Base-by-base conservation (phyloP, 2,113 vertebrate genomes). In the Pampusana beccarii region DNA sequence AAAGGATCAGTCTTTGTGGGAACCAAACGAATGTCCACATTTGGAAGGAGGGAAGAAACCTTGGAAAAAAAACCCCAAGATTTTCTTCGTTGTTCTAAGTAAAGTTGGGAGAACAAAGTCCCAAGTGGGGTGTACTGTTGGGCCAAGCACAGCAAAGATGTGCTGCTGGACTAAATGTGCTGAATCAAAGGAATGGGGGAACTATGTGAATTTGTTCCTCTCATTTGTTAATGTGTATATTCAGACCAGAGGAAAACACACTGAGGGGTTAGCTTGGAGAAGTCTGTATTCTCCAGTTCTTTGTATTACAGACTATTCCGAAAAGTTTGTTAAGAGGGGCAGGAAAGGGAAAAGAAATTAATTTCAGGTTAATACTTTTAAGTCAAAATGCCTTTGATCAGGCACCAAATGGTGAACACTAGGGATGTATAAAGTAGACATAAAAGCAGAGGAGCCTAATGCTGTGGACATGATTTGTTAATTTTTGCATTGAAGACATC, bases 31-130 rank as follows among this genome's bases (percentile, higher is more conserved):
- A 88, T 74, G 38, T 6, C 13, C 15, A 16, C 26, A 15, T 13
- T 33, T 50, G 13, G 81, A 16, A 11, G 17, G 15, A 4, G 64
- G 25, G 1, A 23, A 34, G 36, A 26, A 42, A 2, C 10, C 4
- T 28, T 31, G 15, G 44, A 13, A 14, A 51, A 33, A 24, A 18
- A 10, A 1, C 0, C 4, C 11, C 13, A 3, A 3, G 16, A 79
- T 90, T 77, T 93, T 58, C 33, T 69, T 77, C 70, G 21, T 77
- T 88, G 29, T 86, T 64, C 12, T n/a, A 70, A 70, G 25, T 51
- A 54, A 75, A 90, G 57, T 16, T 5, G 21, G 51, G 57, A 74
- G 73, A 89, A 23, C 11, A 16, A 64, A 57, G 25, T 69, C 24
- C n/a, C 18, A 44, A 17, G 53, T 80, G 40, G 18, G 5, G 11